phyloP scores from a whole-genome alignment of 2,113 vertebrate genomes.

The Euleptes europaea region DNA sequence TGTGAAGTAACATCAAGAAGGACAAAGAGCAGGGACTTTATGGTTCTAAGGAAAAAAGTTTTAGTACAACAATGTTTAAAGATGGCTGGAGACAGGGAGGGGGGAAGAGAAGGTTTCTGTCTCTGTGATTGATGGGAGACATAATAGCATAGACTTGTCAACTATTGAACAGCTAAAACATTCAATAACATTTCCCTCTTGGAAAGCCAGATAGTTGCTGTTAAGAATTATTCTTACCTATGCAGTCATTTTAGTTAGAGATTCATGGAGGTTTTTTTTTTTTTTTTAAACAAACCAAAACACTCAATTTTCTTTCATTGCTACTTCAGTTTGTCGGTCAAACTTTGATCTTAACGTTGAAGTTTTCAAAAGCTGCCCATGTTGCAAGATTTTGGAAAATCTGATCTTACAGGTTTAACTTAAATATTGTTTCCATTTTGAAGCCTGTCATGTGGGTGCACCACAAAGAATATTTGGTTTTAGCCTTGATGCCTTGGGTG shows the following conservation, averaged over 20 bases:
- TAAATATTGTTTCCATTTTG: conserved; percentile 79
- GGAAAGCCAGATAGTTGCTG: conserved; percentile 16
- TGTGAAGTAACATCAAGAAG: background rate
- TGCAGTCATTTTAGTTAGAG: conserved; percentile 15
- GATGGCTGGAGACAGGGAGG: background rate
- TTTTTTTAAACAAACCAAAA: background rate
- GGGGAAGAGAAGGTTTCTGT: background rate
- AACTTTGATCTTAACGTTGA: conserved; percentile 59
- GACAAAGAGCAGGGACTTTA: background rate
- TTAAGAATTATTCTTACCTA: conserved; percentile 12
- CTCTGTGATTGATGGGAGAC: background rate
- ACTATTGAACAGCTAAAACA: background rate
- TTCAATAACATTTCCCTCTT: conserved; percentile 4
- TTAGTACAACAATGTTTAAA: background rate
- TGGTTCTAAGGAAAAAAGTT: background rate
- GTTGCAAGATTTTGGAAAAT: conserved; percentile 70
- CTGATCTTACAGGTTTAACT: conserved; percentile 78
- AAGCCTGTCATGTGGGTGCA: conserved; percentile 73
- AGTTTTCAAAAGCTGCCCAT: conserved; percentile 70
- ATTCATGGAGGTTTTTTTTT: conserved; percentile 22
- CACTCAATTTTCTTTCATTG: conserved; percentile 17
- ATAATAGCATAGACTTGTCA: background rate
- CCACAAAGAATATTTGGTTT: conserved; percentile 73
- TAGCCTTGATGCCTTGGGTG: conserved; percentile 63
- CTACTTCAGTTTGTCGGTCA: conserved; percentile 47